phyloP scores from a whole-genome alignment of 2,888 invertebrate species.

The Apotomis capreana region DNA sequence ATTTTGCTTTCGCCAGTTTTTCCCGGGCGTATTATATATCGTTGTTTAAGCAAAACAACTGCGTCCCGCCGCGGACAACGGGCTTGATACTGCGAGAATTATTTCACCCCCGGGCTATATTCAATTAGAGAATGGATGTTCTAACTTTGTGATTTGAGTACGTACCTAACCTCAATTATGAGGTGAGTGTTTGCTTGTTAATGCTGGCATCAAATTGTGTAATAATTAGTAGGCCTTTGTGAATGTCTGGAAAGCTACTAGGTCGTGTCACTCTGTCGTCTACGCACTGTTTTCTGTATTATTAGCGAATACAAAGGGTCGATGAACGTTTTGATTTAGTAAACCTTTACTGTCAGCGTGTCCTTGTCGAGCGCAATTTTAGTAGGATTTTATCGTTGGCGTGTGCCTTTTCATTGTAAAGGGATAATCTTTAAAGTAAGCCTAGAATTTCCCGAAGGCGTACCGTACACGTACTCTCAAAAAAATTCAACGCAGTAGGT shows the following conservation, averaged over 20 bases:
- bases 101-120: conserved; percentile 37
- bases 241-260: not conserved
- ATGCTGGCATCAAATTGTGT: conserved; percentile 10
- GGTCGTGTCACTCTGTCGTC: not conserved
- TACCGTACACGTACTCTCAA: too few relatives aligned
- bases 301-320: too few relatives aligned
- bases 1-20: conserved; percentile 26
- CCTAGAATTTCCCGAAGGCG: too few relatives aligned
- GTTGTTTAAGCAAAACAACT: conserved; percentile 41
- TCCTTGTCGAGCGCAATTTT: too few relatives aligned
- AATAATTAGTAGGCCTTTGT: conserved; percentile 16
- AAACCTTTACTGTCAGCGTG: too few relatives aligned
- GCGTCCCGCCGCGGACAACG: conserved; percentile 25
- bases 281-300: not conserved
- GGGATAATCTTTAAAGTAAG: too few relatives aligned
- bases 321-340: too few relatives aligned
- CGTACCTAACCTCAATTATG: conserved; percentile 26
- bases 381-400: too few relatives aligned
- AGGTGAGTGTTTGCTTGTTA: conserved; percentile 17
- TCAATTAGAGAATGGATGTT: conserved; percentile 35
- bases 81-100: conserved; percentile 29
- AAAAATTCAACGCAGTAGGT: too few relatives aligned
- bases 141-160: conserved; percentile 30
- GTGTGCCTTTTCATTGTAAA: too few relatives aligned
- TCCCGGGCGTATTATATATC: conserved; percentile 40